Base-by-base conservation (phyloP, 1,140 invertebrate genomes). In the Lasioglossum baleicum region DNA sequence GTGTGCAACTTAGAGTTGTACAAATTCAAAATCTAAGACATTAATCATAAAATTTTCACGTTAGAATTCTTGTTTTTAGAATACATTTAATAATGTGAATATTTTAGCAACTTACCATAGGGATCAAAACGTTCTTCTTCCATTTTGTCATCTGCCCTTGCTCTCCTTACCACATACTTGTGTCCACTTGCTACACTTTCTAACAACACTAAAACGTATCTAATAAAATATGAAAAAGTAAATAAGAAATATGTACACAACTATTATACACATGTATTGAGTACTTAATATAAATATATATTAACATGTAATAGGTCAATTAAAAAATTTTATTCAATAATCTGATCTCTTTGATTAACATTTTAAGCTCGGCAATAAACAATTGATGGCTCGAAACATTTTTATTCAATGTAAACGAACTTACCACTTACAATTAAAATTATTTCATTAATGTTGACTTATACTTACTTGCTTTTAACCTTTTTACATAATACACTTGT, bases 151-250 rank as follows among this genome's bases (percentile, higher is more conserved):
- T 91, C 96, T 48, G 96, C 88, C 83, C 97, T 94, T 80, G 97
- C 96, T 70, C 97, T 93, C 51, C 96, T 94, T 71, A 90, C 88
- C 61, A 94, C 94, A 53, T 95, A 93, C 84, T 93, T 94, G 85
- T 97, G 97, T 15, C 96, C 96, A 85, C 94, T 96, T 26, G 97
- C 95, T 66, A 96, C 89, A 92, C 97, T 98, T 90, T 97, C 94
- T 91, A 96, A 93, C 74, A 96, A 70, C 2, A 98, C 97, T 94
- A 98, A 95, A 2, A 97, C 94, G 53, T 90, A 81, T 89, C 96
- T 97, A 48, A 11, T 48, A 48, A 48, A 48, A 11, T 1, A 48
- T 48, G 11, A 48, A 13, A 11, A 48, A 11, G 82, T 86, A 94
- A 94, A 79, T 73, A n/a, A 63, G 56, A 71, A 61, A 64, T 2